Evolutionary conservation across 2,888 invertebrate genomes (phyloP).

Genomic region (Cerastis leucographa): DNA sequence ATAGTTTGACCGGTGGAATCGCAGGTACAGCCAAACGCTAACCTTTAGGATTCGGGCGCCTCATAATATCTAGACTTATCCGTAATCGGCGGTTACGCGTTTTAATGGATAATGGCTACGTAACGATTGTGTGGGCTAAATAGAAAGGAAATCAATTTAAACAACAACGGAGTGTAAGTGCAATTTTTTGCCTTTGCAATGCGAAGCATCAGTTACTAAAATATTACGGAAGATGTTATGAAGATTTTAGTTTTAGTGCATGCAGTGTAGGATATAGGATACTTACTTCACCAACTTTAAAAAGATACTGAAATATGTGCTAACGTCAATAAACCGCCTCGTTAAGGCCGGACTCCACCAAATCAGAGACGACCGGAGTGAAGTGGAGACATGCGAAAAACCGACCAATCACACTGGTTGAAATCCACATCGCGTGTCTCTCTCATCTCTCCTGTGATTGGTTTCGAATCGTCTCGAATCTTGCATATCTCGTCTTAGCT

Average conservation of each 20-base stretch:
- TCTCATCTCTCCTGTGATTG: too few relatives aligned
- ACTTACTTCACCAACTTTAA: too few relatives aligned
- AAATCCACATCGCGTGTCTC: too few relatives aligned
- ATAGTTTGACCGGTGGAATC: slow-evolving; percentile 75
- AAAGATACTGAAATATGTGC: not conserved
- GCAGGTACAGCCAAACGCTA: slow-evolving; percentile 71
- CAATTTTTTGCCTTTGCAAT: slow-evolving; percentile 2
- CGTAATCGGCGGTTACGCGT: slow-evolving; percentile 45
- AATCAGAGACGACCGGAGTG: too few relatives aligned
- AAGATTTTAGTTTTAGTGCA: not conserved
- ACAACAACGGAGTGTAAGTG: slow-evolving; percentile 13
- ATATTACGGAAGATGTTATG: not conserved
- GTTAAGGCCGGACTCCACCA: too few relatives aligned
- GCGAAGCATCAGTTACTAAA: not conserved
- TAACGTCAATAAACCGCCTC: too few relatives aligned
- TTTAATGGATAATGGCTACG: slow-evolving; percentile 22
- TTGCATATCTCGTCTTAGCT: too few relatives aligned
- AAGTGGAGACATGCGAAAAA: too few relatives aligned
- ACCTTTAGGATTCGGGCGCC: slow-evolving; percentile 70
- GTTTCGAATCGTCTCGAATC: too few relatives aligned
- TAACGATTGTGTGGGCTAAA: slow-evolving; percentile 27
- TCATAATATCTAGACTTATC: slow-evolving; percentile 57
- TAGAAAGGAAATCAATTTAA: slow-evolving; percentile 36
- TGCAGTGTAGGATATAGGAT: not conserved
- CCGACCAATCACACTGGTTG: too few relatives aligned